Evolutionary conservation across 1,140 invertebrate genomes (phyloP).

Genomic region (Liolophura sinensis): DNA sequence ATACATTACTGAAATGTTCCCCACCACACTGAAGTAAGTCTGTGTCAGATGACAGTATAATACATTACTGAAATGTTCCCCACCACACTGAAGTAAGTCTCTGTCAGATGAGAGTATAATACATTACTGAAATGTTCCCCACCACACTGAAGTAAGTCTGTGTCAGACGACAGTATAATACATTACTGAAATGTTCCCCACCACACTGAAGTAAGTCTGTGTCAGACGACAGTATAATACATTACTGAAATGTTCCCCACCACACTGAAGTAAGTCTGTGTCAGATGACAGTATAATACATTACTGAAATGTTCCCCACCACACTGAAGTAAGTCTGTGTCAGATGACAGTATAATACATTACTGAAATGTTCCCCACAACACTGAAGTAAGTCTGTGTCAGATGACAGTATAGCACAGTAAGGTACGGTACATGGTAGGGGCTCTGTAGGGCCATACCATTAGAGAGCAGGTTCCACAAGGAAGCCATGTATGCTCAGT

Average conservation of each 20-base stretch:
- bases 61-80: conserved; percentile 34
- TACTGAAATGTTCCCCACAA: conserved; percentile 25
- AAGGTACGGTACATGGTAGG: neutral
- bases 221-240: too few relatives aligned
- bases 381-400: conserved; percentile 24
- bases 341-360: too few relatives aligned
- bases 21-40: too few relatives aligned
- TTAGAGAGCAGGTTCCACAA: too few relatives aligned
- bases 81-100: conserved; percentile 33
- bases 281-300: too few relatives aligned
- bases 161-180: too few relatives aligned
- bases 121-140: conserved; percentile 30
- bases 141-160: conserved; percentile 35
- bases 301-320: conserved; percentile 28
- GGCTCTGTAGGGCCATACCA: too few relatives aligned
- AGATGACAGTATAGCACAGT: too few relatives aligned
- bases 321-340: too few relatives aligned
- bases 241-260: conserved; percentile 28
- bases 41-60: too few relatives aligned
- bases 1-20: too few relatives aligned
- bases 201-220: conserved; percentile 36
- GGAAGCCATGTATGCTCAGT: neutral
- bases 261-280: conserved; percentile 38
- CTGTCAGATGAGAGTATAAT: too few relatives aligned
- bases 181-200: conserved; percentile 28